Evolutionary conservation across 2,888 invertebrate genomes (phyloP), one percentile per base, ranked within the genome.

Genomic region (Parochlus steinenii): DNA sequence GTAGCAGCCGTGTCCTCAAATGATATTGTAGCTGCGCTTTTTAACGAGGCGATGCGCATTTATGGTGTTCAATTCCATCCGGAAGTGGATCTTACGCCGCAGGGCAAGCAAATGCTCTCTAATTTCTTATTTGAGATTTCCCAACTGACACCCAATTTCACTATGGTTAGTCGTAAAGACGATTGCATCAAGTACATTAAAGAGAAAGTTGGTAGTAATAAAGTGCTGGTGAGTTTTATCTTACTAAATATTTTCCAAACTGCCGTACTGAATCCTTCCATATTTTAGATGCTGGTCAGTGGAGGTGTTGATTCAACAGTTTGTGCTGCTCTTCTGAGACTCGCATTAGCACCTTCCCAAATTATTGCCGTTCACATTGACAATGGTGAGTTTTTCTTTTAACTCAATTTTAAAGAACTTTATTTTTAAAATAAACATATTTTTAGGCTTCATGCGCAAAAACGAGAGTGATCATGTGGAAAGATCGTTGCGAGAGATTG

Each of bases 241-340:
- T 28, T 36, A 24, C 34, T n/a, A 35, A 33, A 31, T 19, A 11
- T 14, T 24, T 23, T 34, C 22, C 15, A 14, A 41, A 31, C 18
- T 10, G 14, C 6, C 6, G 11, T 12, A 19, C 14, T 31, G 7
- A 29, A 10, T 14, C 4, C 14, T 7, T 11, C 23, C 31, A 14
- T 17, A n/a, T 53, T 52, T 8, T 51, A 92, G 79, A 73, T 90
- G 55, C 61, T 95, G 51, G 78, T 93, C 35, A 95, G 95, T 56
- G 98, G 98, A 14, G 98, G 98, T 17, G 98, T 98, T 5, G 98
- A 99, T 62, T 98, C 97, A 1, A 90, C 97, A n/a, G 98, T 99
- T 7, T 98, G 97, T 63, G 95, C 95, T 17, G 95, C 95, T 15
- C 63, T 99, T 40, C 65, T 98, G 34, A 78, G 86, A 56, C 81